Evolutionary conservation across 2,113 vertebrate genomes (phyloP), one percentile per base, ranked within the genome.

Genomic region (Halichoeres trimaculatus): DNA sequence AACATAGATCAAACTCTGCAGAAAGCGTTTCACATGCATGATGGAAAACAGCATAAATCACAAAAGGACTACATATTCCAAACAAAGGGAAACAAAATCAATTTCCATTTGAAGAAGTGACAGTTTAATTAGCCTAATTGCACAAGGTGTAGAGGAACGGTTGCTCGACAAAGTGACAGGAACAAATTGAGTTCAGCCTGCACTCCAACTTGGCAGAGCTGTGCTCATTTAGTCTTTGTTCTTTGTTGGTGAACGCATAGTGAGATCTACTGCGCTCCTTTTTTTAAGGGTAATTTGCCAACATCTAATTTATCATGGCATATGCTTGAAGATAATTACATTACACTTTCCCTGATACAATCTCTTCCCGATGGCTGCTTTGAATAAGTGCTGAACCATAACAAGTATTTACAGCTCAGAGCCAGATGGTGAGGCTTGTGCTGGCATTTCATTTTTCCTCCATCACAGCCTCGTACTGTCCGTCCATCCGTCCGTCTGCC

Each of bases 101-200:
- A 70, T 87, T 90, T 73, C 57, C 43, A 81, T 81, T 57, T 57
- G 24, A 75, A 50, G 34, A 58, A 60, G 60, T 81, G 85, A 73
- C 89, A 83, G 76, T 85, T 85, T 84, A 77, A 88, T 89, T 87
- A 81, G 45, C 48, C 36, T 78, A 84, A 83, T 68, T 83, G 76
- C 43, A 63, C 0, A 56, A 78, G 60, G 74, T 84, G 61, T 43
- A 5, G 38, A 58, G 45, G 10, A 78, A 69, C 34, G 67, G 67
- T 78, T 66, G 34, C 65, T 38, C 16, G 51, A 22, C 34, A 22
- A 55, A 47, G 45, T 41, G 64, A 76, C 58, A 11, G 47, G 58
- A 77, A 74, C 51, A 67, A 70, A 87, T 51, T 55, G 63, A 36
- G 64, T 54, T 74, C 11, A 40, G 59, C 51, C 22, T 41, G 43